Evolutionary conservation across 2,113 vertebrate species (phyloP).

Genomic region (Puntigrus tetrazona): DNA sequence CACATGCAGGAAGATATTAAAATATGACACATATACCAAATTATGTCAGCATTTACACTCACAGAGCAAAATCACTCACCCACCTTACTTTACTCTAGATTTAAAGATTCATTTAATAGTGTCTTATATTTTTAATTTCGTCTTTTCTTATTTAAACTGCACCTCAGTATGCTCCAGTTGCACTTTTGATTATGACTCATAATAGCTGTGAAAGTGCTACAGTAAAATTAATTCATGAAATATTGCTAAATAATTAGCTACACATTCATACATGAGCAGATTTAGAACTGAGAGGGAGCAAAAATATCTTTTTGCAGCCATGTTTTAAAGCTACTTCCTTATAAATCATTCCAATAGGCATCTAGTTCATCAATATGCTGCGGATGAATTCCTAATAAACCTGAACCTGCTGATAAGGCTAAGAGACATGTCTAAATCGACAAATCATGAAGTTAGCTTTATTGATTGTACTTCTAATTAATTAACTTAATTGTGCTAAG

Average conservation of each 20-base stretch:
- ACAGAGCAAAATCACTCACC: too few relatives aligned
- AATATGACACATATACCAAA: too few relatives aligned
- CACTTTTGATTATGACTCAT: too few relatives aligned
- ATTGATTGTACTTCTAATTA: constrained; percentile 32
- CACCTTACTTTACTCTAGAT: too few relatives aligned
- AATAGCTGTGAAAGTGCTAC: neutral
- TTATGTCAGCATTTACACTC: too few relatives aligned
- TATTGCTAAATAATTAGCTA: neutral
- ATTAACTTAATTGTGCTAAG: constrained; percentile 5
- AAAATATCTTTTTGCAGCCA: neutral
- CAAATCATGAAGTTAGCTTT: constrained; percentile 19
- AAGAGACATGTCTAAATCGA: neutral
- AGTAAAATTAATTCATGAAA: neutral
- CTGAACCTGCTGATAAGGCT: neutral
- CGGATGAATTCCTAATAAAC: constrained; percentile 4
- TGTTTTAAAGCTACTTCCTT: neutral
- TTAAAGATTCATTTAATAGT: too few relatives aligned
- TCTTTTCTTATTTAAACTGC: neutral
- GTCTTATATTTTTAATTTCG: neutral
- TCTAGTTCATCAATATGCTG: constrained; percentile 8
- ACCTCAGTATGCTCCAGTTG: neutral
- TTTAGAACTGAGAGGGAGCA: neutral
- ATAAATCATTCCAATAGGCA: neutral
- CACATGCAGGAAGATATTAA: too few relatives aligned
- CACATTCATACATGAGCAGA: constrained; percentile 1